phyloP scores from a whole-genome alignment of 2,888 invertebrate genomes.

The Nesidiocoris tenuis region DNA sequence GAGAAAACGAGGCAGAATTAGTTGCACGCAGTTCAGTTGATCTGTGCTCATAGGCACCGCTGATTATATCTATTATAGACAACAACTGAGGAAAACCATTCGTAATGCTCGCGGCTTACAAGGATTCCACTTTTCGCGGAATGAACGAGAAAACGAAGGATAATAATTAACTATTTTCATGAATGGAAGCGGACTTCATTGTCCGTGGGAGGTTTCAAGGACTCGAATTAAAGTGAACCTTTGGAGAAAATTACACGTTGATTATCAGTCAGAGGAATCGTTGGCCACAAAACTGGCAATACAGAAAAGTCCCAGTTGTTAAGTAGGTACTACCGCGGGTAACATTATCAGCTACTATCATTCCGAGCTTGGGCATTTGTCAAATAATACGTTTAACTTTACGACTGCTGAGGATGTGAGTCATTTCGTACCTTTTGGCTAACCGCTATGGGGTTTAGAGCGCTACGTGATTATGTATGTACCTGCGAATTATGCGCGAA shows the following conservation, averaged over 20 bases:
- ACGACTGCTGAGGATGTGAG: no score
- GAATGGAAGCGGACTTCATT: not conserved
- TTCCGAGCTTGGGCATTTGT: no score
- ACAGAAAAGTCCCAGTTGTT: no score
- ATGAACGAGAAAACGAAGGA: not conserved
- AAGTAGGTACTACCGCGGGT: no score
- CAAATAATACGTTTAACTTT: no score
- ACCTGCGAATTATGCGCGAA: no score
- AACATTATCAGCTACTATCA: no score
- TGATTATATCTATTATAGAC: not conserved
- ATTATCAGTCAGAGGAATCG: not conserved
- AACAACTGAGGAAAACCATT: not conserved
- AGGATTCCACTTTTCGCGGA: not conserved
- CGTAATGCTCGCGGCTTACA: not conserved
- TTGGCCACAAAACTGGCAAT: not conserved
- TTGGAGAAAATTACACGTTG: not conserved
- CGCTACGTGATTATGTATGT: no score
- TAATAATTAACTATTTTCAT: not conserved
- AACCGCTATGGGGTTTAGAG: no score
- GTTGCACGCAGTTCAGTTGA: not conserved
- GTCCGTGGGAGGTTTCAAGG: not conserved
- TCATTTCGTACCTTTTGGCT: no score
- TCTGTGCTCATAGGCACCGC: not conserved
- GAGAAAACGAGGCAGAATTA: not conserved
- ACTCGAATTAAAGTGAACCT: not conserved